Base-by-base conservation (phyloP, 2,113 vertebrate genomes). In the Vombatus ursinus region DNA sequence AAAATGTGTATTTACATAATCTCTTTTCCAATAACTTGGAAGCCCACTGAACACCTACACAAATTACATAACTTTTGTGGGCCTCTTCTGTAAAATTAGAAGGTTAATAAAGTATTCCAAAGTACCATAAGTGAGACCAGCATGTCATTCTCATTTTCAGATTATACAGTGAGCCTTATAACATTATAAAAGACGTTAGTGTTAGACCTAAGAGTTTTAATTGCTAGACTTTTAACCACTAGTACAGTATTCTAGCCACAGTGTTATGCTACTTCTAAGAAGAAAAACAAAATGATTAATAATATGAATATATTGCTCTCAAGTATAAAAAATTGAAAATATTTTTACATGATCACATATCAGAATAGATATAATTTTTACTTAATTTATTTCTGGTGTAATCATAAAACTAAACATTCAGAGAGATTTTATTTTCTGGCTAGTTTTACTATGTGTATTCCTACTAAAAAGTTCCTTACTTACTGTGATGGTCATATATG, bases 401-500 rank as follows among this genome's bases (percentile, higher is more conserved):
- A n/a, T 77, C 37, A 61, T 92, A 90, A 54, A 50, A 8, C 92
- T 95, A n/a, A 91, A 92, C 37, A 57, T 96, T 95, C 44, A 95
- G 54, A 95, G 91, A 95, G 14, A 0, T 68, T 96, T 97, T 94
- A 2, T 95, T 95, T 91, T 92, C 51, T 94, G 24, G 52, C 95
- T 91, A 77, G 89, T 50, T 96, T 90, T 94, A 91, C 77, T 77
- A 44, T 94, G n/a, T 25, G 51, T 90, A 91, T n/a, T 68, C 14
- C 31, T 37, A n/a, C 61, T n/a, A 68, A 68, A 2, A 57, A 93
- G 22, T 22, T 61, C 89, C n/a, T 96, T 19, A 52, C 49, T 91
- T 95, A 25, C n/a, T 44, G 52, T 95, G 22, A 37, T 68, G 12
- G 31, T 68, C 31, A 92, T 19, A 94, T 47, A 90, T 91, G 10